Evolutionary conservation across 2,888 invertebrate genomes (phyloP).

Genomic region (Drosophila peninsularis): DNA sequence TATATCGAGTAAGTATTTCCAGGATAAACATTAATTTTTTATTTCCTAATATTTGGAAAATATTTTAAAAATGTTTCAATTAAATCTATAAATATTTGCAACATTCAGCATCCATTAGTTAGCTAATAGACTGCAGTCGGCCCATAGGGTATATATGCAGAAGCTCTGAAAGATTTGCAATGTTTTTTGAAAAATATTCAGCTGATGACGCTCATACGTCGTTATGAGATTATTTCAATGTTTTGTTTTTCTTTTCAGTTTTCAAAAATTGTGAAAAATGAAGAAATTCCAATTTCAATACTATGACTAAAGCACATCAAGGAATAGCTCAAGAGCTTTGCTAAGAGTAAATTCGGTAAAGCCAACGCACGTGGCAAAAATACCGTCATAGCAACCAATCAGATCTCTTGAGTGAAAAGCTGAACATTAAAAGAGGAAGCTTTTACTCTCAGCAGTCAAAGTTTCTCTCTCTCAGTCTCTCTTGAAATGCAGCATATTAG

Average conservation of each 20-base stretch:
- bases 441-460: slow-evolving; percentile 18
- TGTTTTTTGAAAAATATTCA: slow-evolving; percentile 33
- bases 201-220: slow-evolving; percentile 39
- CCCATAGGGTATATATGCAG: slow-evolving; percentile 6
- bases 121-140: background rate
- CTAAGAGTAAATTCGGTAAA: slow-evolving; percentile 10
- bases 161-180: slow-evolving; percentile 32
- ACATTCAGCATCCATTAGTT: background rate
- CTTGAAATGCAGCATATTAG: slow-evolving; percentile 46
- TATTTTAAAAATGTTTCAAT: background rate
- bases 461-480: background rate
- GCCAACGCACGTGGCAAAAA: slow-evolving; percentile 47
- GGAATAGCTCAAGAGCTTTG: slow-evolving; percentile 17
- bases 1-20: background rate
- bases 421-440: slow-evolving; percentile 6
- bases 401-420: slow-evolving; percentile 58
- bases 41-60: background rate
- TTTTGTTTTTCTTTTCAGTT: slow-evolving; percentile 1
- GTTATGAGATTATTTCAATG: slow-evolving; percentile 28
- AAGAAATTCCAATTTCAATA: slow-evolving; percentile 31
- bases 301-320: background rate
- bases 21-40: too few species aligned
- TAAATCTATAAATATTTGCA: background rate
- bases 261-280: slow-evolving; percentile 21
- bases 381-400: slow-evolving; percentile 15